phyloP scores from a whole-genome alignment of 2,797 vertebrate species.

The Carduelis carduelis region DNA sequence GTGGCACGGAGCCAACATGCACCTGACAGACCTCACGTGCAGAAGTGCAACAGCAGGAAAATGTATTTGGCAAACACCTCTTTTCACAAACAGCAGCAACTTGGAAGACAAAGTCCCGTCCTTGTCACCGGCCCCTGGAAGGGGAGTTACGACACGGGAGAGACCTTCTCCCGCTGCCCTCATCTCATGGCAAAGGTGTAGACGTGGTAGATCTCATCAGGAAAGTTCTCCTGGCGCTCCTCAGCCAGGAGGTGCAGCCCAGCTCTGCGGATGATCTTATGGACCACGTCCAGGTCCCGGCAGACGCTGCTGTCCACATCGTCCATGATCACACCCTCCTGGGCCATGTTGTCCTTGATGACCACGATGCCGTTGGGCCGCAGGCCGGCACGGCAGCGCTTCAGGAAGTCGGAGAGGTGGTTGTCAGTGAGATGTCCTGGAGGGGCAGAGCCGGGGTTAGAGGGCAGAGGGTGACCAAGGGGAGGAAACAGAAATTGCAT shows the following conservation, averaged over 20 bases:
- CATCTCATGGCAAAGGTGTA: constrained; percentile 92
- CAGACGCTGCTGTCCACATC: constrained; percentile 98
- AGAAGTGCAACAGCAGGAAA: constrained; percentile 31
- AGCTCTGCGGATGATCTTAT: constrained; percentile 75
- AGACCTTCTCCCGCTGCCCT: neutral
- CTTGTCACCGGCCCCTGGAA: neutral
- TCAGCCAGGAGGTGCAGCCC: constrained; percentile 84
- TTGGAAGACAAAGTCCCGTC: constrained; percentile 16
- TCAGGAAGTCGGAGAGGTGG: constrained; percentile 89
- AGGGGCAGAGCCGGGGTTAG: neutral
- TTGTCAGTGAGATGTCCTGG: constrained; percentile 92
- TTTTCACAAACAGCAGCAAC: constrained; percentile 27
- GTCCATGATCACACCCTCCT: constrained; percentile 90
- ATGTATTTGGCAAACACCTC: constrained; percentile 50
- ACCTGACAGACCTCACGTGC: neutral
- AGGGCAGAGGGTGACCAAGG: fast-evolving
- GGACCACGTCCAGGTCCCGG: constrained; percentile 83
- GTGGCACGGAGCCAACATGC: neutral
- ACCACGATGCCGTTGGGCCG: constrained; percentile 86
- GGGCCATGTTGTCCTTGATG: constrained; percentile 97
- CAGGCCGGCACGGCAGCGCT: constrained; percentile 83
- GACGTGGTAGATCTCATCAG: constrained; percentile 94
- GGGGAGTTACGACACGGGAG: neutral
- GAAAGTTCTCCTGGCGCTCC: constrained; percentile 91
- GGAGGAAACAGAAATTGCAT: neutral